Evolutionary conservation across 2,888 invertebrate genomes (phyloP).

Genomic region (Xylota sylvarum): DNA sequence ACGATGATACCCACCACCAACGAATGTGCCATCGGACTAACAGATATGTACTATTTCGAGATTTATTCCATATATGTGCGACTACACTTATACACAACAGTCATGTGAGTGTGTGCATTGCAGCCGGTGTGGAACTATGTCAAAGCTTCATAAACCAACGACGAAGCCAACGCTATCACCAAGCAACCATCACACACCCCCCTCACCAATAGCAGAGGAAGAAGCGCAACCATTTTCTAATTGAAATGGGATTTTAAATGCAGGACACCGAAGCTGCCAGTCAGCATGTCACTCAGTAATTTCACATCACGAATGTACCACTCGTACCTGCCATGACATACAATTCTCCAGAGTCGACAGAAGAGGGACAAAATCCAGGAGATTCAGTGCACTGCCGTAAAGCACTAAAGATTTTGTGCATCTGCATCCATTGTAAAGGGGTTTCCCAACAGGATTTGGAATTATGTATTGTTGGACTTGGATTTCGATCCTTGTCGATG

Average conservation of each 20-base stretch:
- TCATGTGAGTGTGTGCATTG: background rate
- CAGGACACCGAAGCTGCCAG: conserved; percentile 67
- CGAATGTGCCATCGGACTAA: conserved; percentile 34
- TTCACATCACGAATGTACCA: conserved; percentile 50
- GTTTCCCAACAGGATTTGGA: conserved; percentile 38
- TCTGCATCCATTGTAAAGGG: background rate
- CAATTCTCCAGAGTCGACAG: conserved; percentile 1
- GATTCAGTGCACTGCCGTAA: background rate
- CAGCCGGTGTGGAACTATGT: conserved; percentile 23
- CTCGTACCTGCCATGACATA: conserved; percentile 10
- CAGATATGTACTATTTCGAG: background rate
- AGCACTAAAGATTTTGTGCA: background rate
- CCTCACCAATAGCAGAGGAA: conserved; percentile 10
- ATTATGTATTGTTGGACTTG: conserved; percentile 39
- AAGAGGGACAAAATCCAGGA: background rate
- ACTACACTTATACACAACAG: too few species aligned
- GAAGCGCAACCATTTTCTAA: conserved; percentile 64
- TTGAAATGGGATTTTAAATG: conserved; percentile 72
- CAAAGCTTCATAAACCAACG: conserved; percentile 26
- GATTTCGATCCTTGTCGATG: conserved; percentile 29
- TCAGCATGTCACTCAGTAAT: conserved; percentile 72
- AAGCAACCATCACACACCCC: background rate
- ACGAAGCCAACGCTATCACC: background rate
- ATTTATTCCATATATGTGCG: background rate
- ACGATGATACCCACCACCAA: conserved; percentile 21